A percentile compares a stretch with the other conserved stretches of the same genome.
phyloP scores from a whole-genome alignment of 2,113 vertebrate genomes.

The Passer montanus region DNA sequence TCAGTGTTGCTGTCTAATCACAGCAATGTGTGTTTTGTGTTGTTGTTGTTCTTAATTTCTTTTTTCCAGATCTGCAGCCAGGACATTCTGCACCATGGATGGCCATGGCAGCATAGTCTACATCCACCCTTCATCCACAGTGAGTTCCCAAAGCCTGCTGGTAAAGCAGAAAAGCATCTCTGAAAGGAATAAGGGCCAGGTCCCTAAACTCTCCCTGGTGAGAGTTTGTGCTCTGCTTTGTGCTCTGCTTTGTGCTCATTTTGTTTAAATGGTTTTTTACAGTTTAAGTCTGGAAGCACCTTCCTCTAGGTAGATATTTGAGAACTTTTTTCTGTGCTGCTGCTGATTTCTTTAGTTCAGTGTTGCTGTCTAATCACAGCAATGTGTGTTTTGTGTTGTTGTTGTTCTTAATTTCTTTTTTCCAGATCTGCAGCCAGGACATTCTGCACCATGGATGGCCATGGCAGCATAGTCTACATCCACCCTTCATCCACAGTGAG shows the following conservation, averaged over 20 bases:
- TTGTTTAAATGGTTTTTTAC: background rate
- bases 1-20: too few relatives aligned
- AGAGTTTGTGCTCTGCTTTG: background rate
- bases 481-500: slow-evolving; percentile 95
- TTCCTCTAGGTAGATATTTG: background rate
- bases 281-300: background rate
- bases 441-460: slow-evolving; percentile 97
- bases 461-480: slow-evolving; percentile 91
- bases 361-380: background rate
- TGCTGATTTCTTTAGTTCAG: background rate
- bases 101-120: too few relatives aligned
- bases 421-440: slow-evolving; percentile 88
- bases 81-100: too few relatives aligned
- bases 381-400: background rate
- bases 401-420: background rate
- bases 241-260: too few relatives aligned
- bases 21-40: too few relatives aligned
- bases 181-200: background rate
- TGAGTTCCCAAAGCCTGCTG: too few relatives aligned
- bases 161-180: too few relatives aligned
- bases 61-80: too few relatives aligned
- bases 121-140: too few relatives aligned
- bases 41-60: too few relatives aligned
- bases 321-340: background rate
- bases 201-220: background rate